Conservation (phyloP, 2,888 invertebrate genomes). For the Mythimna albipuncta region DNA sequence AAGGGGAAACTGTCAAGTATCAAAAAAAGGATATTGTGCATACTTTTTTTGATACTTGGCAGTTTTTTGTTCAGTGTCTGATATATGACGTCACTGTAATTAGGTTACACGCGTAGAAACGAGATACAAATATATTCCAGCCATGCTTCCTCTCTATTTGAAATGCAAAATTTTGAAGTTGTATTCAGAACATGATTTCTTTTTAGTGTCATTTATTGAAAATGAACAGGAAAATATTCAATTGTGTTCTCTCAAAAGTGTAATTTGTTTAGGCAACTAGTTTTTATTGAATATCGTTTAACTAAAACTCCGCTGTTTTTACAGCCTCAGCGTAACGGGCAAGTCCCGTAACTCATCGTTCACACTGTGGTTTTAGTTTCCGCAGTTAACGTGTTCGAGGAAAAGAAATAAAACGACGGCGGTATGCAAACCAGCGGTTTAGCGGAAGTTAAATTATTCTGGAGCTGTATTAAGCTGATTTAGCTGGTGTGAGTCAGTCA, state of each 20-base stretch:
- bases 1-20: too few relatives aligned
- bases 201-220: too few relatives aligned
- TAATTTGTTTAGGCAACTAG: neutral
- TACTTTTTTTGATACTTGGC: too few relatives aligned
- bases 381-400: constrained; percentile 54
- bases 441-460: constrained; percentile 51
- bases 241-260: neutral
- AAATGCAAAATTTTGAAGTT: too few relatives aligned
- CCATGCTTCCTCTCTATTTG: too few relatives aligned
- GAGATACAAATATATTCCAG: too few relatives aligned
- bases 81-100: too few relatives aligned
- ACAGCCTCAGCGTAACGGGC: constrained; percentile 47
- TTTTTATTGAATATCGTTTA: constrained; percentile 11
- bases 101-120: too few relatives aligned
- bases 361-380: constrained; percentile 70
- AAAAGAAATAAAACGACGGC: constrained; percentile 59
- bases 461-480: constrained; percentile 45
- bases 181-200: too few relatives aligned
- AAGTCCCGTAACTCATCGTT: constrained; percentile 74
- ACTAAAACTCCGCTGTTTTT: constrained; percentile 41
- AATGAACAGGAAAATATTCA: neutral
- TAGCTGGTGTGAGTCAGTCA: constrained; percentile 33
- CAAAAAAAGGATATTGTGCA: too few relatives aligned
- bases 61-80: too few relatives aligned
- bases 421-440: constrained; percentile 57